Base-by-base conservation (phyloP, 2,113 vertebrate species). In the Ctenomys sociabilis region DNA sequence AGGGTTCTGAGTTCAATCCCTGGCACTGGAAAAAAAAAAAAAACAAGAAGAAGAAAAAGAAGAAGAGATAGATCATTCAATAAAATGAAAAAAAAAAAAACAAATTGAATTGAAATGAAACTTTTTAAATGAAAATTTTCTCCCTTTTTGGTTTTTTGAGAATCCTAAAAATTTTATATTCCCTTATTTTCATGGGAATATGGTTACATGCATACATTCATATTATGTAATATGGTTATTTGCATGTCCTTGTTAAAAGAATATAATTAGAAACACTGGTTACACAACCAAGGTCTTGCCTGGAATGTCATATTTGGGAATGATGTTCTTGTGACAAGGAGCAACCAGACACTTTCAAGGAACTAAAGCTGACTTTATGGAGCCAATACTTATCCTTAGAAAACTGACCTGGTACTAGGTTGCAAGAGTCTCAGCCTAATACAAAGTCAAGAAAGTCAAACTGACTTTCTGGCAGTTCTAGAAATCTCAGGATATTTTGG, bases 241-340 rank as follows among this genome's bases (percentile, higher is more conserved):
- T 97, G 75, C 85, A 72, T 96, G 82, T 96, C 68, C 80, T 92
- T 87, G 43, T 94, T 96, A 90, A 57, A 86, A 93, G 83, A 94
- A 88, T 77, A 91, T 86, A 94, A 93, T 88, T 96, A 88, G 96
- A 95, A 95, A 81, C 91, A 66, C 84, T 81, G 64, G 45, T 89
- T 95, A 94, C 85, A n/a, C 35, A 85, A 92, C 80, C 43, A 61
- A 92, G 72, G 81, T 90, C 85, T 82, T 89, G 32, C 59, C 78
- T 82, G 43, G 52, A 86, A 92, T 92, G 92, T 86, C 75, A 93
- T 40, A 72, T 64, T 83, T 94, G n/a, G 77, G 90, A 54, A 73
- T 59, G 54, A 88, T 84, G 43, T 4, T 93, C 17, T 81, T 57
- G 90, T 90, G 78, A 57, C 93, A 61, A 75, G 40, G 93, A 28